A percentile compares a stretch with the other conserved stretches of the same genome.
phyloP scores from a whole-genome alignment of 2,113 vertebrate species.

The Elgaria multicarinata region DNA sequence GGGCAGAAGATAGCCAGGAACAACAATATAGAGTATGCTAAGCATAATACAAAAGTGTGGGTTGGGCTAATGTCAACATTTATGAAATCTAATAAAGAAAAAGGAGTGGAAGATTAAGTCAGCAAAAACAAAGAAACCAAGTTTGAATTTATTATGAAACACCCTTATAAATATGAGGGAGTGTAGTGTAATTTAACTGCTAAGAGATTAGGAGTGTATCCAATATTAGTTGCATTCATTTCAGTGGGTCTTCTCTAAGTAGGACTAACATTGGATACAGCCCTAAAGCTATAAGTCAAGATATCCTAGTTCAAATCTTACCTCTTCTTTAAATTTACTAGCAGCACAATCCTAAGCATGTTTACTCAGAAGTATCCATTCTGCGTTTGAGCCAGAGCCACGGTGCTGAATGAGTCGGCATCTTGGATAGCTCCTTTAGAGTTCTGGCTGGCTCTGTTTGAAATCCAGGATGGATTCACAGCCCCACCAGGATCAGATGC shows the following conservation, averaged over 20 bases:
- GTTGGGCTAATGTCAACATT: neutral
- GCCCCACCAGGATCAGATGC: too few species aligned
- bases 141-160: neutral
- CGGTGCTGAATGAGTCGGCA: too few species aligned
- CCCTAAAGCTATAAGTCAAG: too few species aligned
- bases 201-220: neutral
- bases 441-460: too few species aligned
- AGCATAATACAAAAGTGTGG: neutral
- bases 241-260: too few species aligned
- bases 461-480: too few species aligned
- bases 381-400: too few species aligned
- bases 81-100: neutral
- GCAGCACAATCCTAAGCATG: neutral
- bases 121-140: neutral
- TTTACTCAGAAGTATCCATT: neutral
- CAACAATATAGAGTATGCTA: neutral
- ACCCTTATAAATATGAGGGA: neutral
- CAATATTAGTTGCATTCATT: too few species aligned
- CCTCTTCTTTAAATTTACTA: neutral
- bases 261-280: too few species aligned
- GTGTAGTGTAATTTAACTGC: neutral
- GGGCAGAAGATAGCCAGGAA: neutral
- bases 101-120: neutral
- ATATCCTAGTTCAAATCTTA: neutral
- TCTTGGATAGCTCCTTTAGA: too few species aligned